Evolutionary conservation across 2,797 vertebrate species (phyloP).

Genomic region (Tenualosa thibaudeaui): DNA sequence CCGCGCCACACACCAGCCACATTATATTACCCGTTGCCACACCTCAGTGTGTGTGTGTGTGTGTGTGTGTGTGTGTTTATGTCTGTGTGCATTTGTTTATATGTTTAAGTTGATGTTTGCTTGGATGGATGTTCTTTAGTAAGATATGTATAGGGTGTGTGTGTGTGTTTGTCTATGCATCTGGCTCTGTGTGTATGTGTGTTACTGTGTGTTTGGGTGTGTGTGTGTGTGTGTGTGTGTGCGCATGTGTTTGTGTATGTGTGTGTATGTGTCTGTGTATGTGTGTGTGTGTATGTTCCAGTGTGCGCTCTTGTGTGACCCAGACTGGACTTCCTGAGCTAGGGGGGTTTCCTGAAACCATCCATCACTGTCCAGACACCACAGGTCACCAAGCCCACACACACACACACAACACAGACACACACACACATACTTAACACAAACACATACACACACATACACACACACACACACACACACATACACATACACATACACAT

Average conservation of each 20-base stretch:
- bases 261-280: not conserved
- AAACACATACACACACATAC: no score
- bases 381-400: not conserved
- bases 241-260: not conserved
- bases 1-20: constrained; percentile 34
- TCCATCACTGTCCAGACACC: constrained; percentile 66
- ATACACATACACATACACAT: no score
- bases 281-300: not conserved
- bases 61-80: constrained; percentile 22
- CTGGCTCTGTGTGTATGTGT: not conserved
- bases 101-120: not conserved
- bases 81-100: not conserved
- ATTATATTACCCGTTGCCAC: not conserved
- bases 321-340: constrained; percentile 72
- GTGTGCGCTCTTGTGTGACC: constrained; percentile 47
- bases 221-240: not conserved
- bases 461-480: no score
- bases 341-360: constrained; percentile 70
- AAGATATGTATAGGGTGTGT: not conserved
- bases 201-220: not conserved
- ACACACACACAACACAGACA: not conserved
- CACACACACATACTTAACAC: no score
- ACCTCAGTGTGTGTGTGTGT: constrained; percentile 26
- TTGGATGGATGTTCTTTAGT: not conserved
- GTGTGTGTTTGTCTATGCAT: not conserved